Percentiles rank a stretch among this genome's conserved stretches.
phyloP scores from a whole-genome alignment of 2,797 vertebrate species.

The Xiphorhynchus erythropygius region DNA sequence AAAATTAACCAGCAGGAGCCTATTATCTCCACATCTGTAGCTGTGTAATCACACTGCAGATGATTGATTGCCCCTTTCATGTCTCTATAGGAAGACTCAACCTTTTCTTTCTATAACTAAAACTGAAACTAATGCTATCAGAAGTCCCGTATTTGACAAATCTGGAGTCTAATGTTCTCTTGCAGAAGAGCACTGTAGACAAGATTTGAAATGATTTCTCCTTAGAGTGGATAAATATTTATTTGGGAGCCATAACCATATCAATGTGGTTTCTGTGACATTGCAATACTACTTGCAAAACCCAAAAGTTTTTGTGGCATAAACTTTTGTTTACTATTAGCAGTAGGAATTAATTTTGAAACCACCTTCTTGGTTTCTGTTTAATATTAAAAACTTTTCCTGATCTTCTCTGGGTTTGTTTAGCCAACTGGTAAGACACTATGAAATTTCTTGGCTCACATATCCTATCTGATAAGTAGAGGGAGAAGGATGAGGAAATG shows the following conservation, averaged over 20 bases:
- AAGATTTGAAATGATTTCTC: background rate
- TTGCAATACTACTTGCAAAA: background rate
- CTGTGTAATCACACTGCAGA: background rate
- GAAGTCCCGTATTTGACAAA: background rate
- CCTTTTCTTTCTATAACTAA: background rate
- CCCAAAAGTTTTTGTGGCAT: background rate
- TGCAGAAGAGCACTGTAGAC: background rate
- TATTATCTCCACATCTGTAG: background rate
- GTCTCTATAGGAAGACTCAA: background rate
- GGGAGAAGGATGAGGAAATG: background rate
- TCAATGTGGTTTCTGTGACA: background rate
- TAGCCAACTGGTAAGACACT: background rate
- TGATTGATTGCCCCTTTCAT: background rate
- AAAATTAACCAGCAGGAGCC: background rate
- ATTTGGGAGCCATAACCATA: background rate
- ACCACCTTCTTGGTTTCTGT: background rate
- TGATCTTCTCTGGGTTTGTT: background rate
- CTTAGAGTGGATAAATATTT: background rate
- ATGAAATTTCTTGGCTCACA: background rate
- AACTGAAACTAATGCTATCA: background rate
- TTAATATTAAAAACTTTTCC: background rate
- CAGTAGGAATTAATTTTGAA: background rate
- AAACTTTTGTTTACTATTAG: background rate
- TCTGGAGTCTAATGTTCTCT: background rate
- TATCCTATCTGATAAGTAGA: background rate